phyloP scores from a whole-genome alignment of 2,797 vertebrate genomes.

The Amblyraja radiata region DNA sequence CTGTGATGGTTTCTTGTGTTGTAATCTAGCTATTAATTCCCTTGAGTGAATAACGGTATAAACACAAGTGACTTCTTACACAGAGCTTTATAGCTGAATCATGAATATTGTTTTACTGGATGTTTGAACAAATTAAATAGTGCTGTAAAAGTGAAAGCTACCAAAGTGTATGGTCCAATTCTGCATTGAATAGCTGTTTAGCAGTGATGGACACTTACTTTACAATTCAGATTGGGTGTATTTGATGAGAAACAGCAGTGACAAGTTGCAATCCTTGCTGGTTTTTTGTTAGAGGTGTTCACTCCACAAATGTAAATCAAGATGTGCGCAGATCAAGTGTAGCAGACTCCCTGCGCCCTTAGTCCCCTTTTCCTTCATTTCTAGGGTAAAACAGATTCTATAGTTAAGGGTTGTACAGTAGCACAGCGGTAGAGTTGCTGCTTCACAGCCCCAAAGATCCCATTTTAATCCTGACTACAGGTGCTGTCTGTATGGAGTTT shows the following conservation, averaged over 20 bases:
- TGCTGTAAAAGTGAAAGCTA: neutral
- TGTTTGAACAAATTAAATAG: too few relatives aligned
- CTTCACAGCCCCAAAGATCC: too few relatives aligned
- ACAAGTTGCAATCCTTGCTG: neutral
- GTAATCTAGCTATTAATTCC: too few relatives aligned
- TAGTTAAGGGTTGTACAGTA: neutral
- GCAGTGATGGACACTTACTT: neutral
- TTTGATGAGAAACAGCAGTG: neutral
- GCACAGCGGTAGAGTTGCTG: too few relatives aligned
- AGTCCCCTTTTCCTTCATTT: neutral
- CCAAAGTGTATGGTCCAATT: neutral
- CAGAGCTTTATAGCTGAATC: too few relatives aligned
- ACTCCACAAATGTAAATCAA: neutral
- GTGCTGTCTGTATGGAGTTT: too few relatives aligned
- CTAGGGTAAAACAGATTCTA: neutral
- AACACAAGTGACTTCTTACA: too few relatives aligned
- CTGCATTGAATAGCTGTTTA: neutral
- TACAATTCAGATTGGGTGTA: neutral
- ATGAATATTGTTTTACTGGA: too few relatives aligned
- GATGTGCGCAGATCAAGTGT: neutral
- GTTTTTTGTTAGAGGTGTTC: neutral
- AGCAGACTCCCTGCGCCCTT: neutral
- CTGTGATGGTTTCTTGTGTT: too few relatives aligned
- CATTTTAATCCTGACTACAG: too few relatives aligned
- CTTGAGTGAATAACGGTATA: too few relatives aligned